Conservation (phyloP, 2,113 vertebrate genomes). For the Aleadryas rufinucha region DNA sequence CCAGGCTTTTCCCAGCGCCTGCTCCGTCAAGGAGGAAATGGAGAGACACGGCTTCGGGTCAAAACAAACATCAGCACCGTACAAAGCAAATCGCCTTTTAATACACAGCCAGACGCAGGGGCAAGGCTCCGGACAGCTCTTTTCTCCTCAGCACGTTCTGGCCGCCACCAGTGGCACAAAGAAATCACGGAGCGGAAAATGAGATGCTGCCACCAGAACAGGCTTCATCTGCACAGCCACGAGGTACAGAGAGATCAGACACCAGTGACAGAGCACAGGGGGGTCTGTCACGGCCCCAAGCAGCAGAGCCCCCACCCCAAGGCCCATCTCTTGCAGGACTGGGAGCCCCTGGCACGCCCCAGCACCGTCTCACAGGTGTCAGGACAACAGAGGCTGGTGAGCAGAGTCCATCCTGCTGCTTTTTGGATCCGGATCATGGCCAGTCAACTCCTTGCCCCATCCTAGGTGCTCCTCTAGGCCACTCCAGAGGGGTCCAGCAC, state of each 20-base stretch:
- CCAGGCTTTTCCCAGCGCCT: background rate
- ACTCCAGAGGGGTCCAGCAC: fast-evolving
- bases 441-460: fast-evolving
- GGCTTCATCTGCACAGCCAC: background rate
- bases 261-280: background rate
- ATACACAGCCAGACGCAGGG: background rate
- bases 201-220: background rate
- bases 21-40: background rate
- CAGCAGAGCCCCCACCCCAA: background rate
- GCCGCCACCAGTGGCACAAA: background rate
- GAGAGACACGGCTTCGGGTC: background rate
- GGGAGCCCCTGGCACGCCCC: fast-evolving
- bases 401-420: background rate
- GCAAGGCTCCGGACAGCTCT: background rate
- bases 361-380: fast-evolving
- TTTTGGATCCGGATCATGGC: fast-evolving
- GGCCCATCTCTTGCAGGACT: background rate
- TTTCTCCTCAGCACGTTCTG: background rate
- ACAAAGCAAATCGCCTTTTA: background rate
- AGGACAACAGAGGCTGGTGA: background rate
- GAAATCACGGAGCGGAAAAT: background rate
- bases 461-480: background rate
- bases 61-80: background rate
- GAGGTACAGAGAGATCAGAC: background rate
- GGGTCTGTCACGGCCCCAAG: too few relatives aligned